A percentile compares a stretch with the other conserved stretches of the same genome.
These are phyloP conservation scores for Aurelia aurita complex sp. Pacific DNA, from an alignment of 30 jellyfish, hydroid and myxozoan species.

Conservation along the genomic window DNA sequence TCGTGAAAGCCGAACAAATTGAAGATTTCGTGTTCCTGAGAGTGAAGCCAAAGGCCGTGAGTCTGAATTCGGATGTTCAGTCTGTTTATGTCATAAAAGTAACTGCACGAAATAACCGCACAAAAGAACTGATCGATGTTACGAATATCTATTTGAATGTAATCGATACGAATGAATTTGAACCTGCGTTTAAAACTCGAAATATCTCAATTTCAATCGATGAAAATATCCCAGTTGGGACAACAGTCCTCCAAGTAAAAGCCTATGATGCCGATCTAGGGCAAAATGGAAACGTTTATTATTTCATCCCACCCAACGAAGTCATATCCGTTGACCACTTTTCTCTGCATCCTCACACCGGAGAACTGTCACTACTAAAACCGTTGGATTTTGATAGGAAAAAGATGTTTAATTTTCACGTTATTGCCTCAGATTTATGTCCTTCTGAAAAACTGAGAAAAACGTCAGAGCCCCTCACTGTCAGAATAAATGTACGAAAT, in stretches of 20 bases:
- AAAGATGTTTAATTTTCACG: slow-evolving; percentile 23
- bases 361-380: slow-evolving; percentile 55
- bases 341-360: slow-evolving; percentile 70
- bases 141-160: slow-evolving; percentile 64
- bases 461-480: slow-evolving; percentile 51
- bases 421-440: slow-evolving; percentile 68
- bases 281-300: slow-evolving; percentile 60
- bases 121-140: slow-evolving; percentile 57
- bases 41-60: slow-evolving; percentile 26
- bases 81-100: slow-evolving; percentile 30
- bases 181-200: slow-evolving; percentile 44
- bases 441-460: slow-evolving; percentile 22
- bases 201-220: slow-evolving; percentile 25
- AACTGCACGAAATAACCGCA: slow-evolving; percentile 52
- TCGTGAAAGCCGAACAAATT: slow-evolving; percentile 45
- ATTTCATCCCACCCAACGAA: slow-evolving; percentile 53
- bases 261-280: slow-evolving; percentile 78
- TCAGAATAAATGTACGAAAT: slow-evolving; percentile 33
- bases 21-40: slow-evolving; percentile 68
- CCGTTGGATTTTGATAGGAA: slow-evolving; percentile 48
- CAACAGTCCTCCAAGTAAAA: slow-evolving; percentile 19
- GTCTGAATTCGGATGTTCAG: slow-evolving; percentile 35
- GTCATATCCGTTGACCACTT: slow-evolving; percentile 42
- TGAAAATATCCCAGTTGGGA: slow-evolving; percentile 60
- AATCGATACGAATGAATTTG: slow-evolving; percentile 38